Conservation (phyloP, 2,888 invertebrate genomes). For the Rhyacophila evoluta region DNA sequence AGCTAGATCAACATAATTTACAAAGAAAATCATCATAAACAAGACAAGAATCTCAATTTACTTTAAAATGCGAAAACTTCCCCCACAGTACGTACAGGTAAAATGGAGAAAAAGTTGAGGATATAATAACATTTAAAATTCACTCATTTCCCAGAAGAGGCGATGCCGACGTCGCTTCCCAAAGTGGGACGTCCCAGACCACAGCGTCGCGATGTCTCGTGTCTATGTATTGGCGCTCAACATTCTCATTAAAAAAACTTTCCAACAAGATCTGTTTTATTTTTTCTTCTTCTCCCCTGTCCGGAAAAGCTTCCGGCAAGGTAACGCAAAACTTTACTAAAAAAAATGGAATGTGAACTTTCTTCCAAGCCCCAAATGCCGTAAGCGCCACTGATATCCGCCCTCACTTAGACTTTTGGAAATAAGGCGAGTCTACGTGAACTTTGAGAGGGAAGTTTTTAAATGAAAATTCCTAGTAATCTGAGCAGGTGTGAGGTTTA, state of each 20-base stretch:
- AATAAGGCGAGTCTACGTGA: conserved; percentile 10
- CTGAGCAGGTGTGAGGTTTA: conserved; percentile 49
- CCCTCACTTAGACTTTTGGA: background rate
- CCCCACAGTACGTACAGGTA: background rate
- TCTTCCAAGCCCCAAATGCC: conserved; percentile 35
- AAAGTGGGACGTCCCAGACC: conserved; percentile 34
- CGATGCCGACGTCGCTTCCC: background rate
- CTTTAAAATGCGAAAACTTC: background rate
- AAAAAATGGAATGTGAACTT: conserved; percentile 46
- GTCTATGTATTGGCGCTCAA: conserved; percentile 37
- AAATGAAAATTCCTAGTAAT: conserved; percentile 54
- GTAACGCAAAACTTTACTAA: conserved; percentile 44
- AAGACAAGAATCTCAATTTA: conserved; percentile 14
- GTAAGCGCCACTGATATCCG: conserved; percentile 33
- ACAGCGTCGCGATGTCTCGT: conserved; percentile 31
- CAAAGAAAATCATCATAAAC: conserved; percentile 16
- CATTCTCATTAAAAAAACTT: conserved; percentile 54
- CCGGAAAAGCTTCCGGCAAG: conserved; percentile 40
- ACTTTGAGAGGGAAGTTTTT: conserved; percentile 50
- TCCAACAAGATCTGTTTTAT: conserved; percentile 53
- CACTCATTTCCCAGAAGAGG: conserved; percentile 35
- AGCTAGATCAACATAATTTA: background rate
- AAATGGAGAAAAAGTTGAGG: conserved; percentile 37
- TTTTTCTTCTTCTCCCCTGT: conserved; percentile 37
- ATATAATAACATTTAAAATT: conserved; percentile 50